phyloP scores from a whole-genome alignment of 2,888 invertebrate species.

The Deroplatys truncata region DNA sequence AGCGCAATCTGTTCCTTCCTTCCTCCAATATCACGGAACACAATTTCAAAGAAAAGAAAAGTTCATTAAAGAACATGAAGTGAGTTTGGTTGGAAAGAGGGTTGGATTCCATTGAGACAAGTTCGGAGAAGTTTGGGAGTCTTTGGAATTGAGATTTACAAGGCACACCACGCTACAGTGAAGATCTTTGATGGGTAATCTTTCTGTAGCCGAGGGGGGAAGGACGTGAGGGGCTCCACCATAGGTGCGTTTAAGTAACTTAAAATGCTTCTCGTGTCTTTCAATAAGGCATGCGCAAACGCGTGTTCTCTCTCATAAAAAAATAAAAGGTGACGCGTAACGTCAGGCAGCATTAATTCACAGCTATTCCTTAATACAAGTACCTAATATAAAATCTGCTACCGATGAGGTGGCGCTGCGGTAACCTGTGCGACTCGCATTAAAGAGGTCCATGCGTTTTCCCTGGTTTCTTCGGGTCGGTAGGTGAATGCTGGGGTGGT shows the following conservation, averaged over 20 bases:
- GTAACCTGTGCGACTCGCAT: too few species aligned
- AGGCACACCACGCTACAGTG: neutral
- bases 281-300: too few species aligned
- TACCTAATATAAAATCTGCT: too few species aligned
- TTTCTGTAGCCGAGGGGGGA: neutral
- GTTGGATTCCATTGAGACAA: neutral
- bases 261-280: too few species aligned
- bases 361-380: too few species aligned
- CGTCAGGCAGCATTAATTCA: too few species aligned
- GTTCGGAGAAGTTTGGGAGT: neutral
- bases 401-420: too few species aligned
- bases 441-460: too few species aligned
- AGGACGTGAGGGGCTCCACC: neutral
- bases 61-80: slow-evolving; percentile 19
- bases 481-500: too few species aligned
- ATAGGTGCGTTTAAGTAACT: neutral
- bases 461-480: too few species aligned
- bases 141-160: neutral
- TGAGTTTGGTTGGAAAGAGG: neutral
- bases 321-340: too few species aligned
- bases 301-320: too few species aligned
- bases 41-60: slow-evolving; percentile 10
- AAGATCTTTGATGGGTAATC: neutral
- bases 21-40: slow-evolving; percentile 8
- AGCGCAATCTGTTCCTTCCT: neutral